Evolutionary conservation across 2,113 vertebrate genomes (phyloP).

Genomic region (Benitochromis conjunctus): DNA sequence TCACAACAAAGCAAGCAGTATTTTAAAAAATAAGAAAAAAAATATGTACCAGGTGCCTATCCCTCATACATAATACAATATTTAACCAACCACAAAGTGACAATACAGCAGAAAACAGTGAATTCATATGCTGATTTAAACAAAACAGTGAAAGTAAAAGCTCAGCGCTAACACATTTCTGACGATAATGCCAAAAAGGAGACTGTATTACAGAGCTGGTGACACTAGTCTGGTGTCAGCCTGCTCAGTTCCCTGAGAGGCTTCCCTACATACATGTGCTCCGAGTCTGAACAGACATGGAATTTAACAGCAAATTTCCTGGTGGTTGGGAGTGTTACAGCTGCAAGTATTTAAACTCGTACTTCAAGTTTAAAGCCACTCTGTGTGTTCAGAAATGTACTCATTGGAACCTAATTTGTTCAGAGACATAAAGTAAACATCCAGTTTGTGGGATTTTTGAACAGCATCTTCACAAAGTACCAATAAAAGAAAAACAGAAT

Average conservation of each 20-base stretch:
- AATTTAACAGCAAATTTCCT: background rate
- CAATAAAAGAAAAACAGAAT: background rate
- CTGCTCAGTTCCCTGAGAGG: background rate
- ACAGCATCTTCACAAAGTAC: background rate
- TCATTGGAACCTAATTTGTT: background rate
- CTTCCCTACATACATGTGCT: background rate
- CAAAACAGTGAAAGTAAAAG: background rate
- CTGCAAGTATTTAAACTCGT: background rate
- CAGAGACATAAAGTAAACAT: background rate
- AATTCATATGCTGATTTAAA: background rate
- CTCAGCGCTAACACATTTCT: background rate
- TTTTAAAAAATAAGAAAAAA: background rate
- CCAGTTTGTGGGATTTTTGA: fast-evolving
- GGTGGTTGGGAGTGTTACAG: background rate
- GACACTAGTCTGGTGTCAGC: background rate
- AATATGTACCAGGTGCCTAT: no score
- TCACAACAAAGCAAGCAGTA: background rate
- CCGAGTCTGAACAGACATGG: background rate
- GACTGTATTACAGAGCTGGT: background rate
- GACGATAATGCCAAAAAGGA: background rate
- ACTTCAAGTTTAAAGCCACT: background rate
- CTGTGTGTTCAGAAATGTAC: background rate
- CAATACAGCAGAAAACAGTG: no score
- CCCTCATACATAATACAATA: no score
- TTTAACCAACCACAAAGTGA: no score